Evolutionary conservation across 2,113 vertebrate species (phyloP).

Genomic region (Oriolus oriolus): DNA sequence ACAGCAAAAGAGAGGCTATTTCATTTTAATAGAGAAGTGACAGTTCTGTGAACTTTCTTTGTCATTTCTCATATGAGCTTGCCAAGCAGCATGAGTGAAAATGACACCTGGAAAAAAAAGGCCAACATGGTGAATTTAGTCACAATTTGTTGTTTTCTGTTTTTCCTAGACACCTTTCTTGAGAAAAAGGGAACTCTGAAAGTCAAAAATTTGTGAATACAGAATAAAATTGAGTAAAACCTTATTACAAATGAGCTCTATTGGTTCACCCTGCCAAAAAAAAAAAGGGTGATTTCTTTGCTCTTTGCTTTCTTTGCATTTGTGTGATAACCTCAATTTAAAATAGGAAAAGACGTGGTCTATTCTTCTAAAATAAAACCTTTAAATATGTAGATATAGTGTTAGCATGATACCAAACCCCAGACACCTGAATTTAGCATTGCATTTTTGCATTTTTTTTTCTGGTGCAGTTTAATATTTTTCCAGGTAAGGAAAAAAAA

Average conservation of each 20-base stretch:
- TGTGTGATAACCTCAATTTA: background rate
- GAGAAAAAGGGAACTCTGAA: background rate
- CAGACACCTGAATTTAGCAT: background rate
- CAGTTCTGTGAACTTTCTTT: slow-evolving; percentile 55
- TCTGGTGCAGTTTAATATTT: background rate
- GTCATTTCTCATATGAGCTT: slow-evolving; percentile 50
- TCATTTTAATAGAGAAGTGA: slow-evolving; percentile 61
- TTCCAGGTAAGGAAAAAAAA: background rate
- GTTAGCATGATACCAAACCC: background rate
- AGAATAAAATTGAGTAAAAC: background rate
- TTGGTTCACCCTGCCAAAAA: background rate
- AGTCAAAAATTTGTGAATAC: background rate
- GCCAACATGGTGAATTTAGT: background rate
- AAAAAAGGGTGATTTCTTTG: background rate
- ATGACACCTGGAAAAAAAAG: slow-evolving; percentile 29
- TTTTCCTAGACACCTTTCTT: background rate
- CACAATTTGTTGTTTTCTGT: slow-evolving; percentile 13
- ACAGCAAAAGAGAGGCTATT: slow-evolving; percentile 37
- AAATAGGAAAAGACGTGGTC: background rate
- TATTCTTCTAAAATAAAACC: background rate
- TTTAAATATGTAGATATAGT: background rate
- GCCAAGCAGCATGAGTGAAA: slow-evolving; percentile 25
- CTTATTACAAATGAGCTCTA: background rate
- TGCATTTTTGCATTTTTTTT: background rate
- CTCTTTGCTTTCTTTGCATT: background rate